Evolutionary conservation across 1,140 invertebrate genomes (phyloP), one percentile per base, ranked within the genome.

Genomic region (Hirudo medicinalis): DNA sequence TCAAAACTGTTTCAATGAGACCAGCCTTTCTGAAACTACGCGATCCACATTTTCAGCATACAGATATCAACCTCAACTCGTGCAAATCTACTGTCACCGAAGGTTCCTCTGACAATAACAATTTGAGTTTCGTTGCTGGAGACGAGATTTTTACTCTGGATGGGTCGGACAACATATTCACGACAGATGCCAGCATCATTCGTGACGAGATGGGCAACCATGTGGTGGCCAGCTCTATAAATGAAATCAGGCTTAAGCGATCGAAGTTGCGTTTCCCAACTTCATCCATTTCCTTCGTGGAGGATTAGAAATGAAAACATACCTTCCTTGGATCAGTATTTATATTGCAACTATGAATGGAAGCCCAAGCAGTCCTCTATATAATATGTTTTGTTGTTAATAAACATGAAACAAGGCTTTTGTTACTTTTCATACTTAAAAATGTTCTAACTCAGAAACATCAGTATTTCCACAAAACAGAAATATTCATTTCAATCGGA

Each of bases 131-230:
- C 29, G 29, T 63, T 22, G 43, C 43, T 9, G 29, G 29, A 22
- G 57, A 63, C 57, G 57, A 63, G 29, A 63, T 63, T 22, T 63
- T 63, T 32, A 63, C 57, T 11, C 57, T 63, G 22, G 57, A 63
- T 63, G 57, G 57, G 22, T 63, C 57, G 8, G 57, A 63, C 29
- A 63, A 63, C 29, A 25, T 63, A 11, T 63, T 25, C 19, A 25
- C 57, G 22, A 63, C 57, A 6, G 57, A 63, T 32, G 29, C 57
- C 15, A 63, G 29, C 57, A 32, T 63, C 57, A 63, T 63, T 25
- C 57, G 29, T 25, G 57, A 63, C 57, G 57, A 63, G 29, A 63
- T 63, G 57, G 57, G 57, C 57, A 63, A 63, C 57, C 57, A 63
- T n/a, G 57, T 63, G 9, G 57, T 63, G 20, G 57, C 22, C 19